Base-by-base conservation (phyloP, 2,113 vertebrate species). In the Pontoporia blainvillei region DNA sequence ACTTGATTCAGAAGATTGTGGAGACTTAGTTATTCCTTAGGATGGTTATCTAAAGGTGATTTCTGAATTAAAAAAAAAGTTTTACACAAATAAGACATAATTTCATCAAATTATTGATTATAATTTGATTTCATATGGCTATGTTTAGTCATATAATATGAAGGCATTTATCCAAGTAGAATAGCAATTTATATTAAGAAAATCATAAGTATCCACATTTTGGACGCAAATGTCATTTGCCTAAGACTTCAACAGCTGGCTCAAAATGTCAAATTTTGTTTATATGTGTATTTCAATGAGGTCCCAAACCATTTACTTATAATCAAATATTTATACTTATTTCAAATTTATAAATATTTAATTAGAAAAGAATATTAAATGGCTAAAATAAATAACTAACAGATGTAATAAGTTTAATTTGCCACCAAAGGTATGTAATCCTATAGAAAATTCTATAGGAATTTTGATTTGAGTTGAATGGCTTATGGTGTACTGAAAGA, bases 1-100 rank as follows among this genome's bases (percentile, higher is more conserved):
- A 10, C 39, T 94, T 96, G 57, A 92, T 83, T 59, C 39, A 59
- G 73, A 85, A 97, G 85, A 83, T 76, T 79, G 44, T 59, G 54
- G 78, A 69, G 41, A 93, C 9, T 93, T 12, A 29, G 90, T 5
- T 61, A n/a, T 20, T n/a, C 27, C n/a, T 90, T 59, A 12, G 21
- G 78, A 67, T 34, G 21, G 1, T 69, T 76, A 49, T 57, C 15
- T 1, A 72, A 49, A 29, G 1, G 2, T 21, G 20, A 41, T 36
- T 85, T 5, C 4, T 72, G 7, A 86, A 46, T 71, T n/a, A 4
- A 18, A 39, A 75, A 34, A 78, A 78, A 52, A 23, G 21, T 54
- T 79, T 54, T 54, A 54, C 54, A 54, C 54, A 93, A 49, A 8
- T 94, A 46, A 64, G 6, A 44, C 52, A 39, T 3, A n/a, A 29